A percentile compares a stretch with the other conserved stretches of the same genome.
These are phyloP conservation scores for Castor canadensis DNA, from an alignment of 2,113 vertebrate genomes.

Conservation along the genomic window DNA sequence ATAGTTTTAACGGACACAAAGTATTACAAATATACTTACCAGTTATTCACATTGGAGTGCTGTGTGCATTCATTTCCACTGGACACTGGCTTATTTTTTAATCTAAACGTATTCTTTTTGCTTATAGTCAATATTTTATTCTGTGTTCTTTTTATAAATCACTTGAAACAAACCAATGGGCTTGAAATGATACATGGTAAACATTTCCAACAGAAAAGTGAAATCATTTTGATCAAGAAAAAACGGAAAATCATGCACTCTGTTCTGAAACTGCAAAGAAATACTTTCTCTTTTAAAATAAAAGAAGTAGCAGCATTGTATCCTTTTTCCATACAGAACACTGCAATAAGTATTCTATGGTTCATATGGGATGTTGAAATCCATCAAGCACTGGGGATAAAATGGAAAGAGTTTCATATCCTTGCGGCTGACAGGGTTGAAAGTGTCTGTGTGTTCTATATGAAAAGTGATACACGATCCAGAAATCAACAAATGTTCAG, in stretches of 20 bases:
- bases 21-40: conserved; percentile 81
- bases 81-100: conserved; percentile 72
- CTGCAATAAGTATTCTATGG: neutral
- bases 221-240: conserved; percentile 61
- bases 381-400: neutral
- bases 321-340: conserved; percentile 81
- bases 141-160: conserved; percentile 40
- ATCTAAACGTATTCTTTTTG: conserved; percentile 66
- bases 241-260: conserved; percentile 74
- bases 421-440: no score
- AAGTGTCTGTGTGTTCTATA: conserved; percentile 69
- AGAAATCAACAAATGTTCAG: conserved; percentile 61
- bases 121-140: conserved; percentile 29
- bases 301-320: conserved; percentile 28
- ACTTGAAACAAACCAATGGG: conserved; percentile 60
- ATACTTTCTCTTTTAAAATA: conserved; percentile 45
- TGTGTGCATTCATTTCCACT: conserved; percentile 74
- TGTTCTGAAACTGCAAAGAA: conserved; percentile 46
- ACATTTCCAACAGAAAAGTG: conserved; percentile 48
- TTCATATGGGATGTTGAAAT: neutral
- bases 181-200: conserved; percentile 55
- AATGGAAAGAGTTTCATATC: neutral
- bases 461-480: conserved; percentile 75
- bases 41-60: conserved; percentile 50
- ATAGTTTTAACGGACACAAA: conserved; percentile 23